These are phyloP conservation scores for Villa cingulata DNA, from an alignment of 2,888 invertebrate species.

Conservation along the genomic window DNA sequence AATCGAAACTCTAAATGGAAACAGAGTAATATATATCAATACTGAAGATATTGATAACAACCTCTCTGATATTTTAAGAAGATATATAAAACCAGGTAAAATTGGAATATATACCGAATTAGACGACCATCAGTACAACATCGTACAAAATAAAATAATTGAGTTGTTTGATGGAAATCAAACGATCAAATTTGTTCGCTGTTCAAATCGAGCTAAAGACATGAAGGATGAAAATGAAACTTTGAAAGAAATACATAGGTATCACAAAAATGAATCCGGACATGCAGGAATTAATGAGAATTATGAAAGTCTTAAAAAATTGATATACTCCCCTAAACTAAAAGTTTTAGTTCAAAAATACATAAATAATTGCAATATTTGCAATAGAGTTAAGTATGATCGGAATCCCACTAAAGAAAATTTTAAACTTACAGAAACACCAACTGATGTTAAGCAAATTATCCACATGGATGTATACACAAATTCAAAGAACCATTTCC, in stretches of 20 bases:
- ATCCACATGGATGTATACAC: neutral
- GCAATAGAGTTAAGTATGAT: too few species aligned
- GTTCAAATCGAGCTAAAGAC: neutral
- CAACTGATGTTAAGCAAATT: conserved; percentile 5
- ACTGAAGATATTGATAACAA: conserved; percentile 1
- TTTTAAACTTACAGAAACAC: neutral
- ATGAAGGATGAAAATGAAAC: neutral
- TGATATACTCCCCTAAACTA: neutral
- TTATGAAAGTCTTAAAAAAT: neutral
- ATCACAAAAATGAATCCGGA: conserved; percentile 1
- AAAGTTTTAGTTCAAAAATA: neutral
- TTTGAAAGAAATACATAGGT: neutral
- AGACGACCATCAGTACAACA: neutral
- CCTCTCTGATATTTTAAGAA: neutral
- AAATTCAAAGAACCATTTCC: neutral
- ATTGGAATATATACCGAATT: neutral
- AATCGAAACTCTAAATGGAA: too few species aligned
- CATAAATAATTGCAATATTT: conserved; percentile 2
- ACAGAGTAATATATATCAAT: conserved; percentile 6
- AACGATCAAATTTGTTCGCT: neutral
- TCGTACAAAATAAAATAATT: neutral
- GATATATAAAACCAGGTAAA: neutral
- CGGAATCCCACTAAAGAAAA: neutral
- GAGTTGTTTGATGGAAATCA: neutral
- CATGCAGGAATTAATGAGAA: conserved; percentile 1